These are phyloP conservation scores for Brachirus orientalis DNA, from an alignment of 2,113 vertebrate genomes.

Conservation along the genomic window DNA sequence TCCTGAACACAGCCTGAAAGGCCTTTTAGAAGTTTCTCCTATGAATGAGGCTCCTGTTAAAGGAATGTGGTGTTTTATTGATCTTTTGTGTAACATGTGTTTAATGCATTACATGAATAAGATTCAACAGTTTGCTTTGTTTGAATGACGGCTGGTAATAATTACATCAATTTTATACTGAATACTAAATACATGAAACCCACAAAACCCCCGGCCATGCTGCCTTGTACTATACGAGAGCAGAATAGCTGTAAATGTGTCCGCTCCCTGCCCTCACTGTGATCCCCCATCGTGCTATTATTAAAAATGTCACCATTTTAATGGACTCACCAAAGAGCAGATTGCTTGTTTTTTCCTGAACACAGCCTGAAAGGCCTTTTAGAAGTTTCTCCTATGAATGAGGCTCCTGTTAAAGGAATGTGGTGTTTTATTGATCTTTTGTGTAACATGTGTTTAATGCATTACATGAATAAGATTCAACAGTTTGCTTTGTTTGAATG, in stretches of 20 bases:
- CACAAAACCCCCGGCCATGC: conserved; percentile 35
- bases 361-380: conserved; percentile 43
- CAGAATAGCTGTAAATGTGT: conserved; percentile 51
- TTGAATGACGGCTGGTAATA: neutral
- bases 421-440: conserved; percentile 39
- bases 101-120: conserved; percentile 13
- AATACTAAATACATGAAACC: too few species aligned
- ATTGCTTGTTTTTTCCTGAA: conserved; percentile 27
- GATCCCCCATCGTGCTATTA: conserved; percentile 66
- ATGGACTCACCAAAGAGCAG: conserved; percentile 62
- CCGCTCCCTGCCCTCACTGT: conserved; percentile 40
- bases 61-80: conserved; percentile 36
- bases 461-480: conserved; percentile 8
- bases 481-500: neutral
- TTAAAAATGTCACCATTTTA: conserved; percentile 69
- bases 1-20: conserved; percentile 22
- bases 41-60: conserved; percentile 22
- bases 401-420: conserved; percentile 12
- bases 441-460: conserved; percentile 7
- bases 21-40: conserved; percentile 25
- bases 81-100: conserved; percentile 20
- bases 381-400: conserved; percentile 25
- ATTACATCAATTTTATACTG: neutral
- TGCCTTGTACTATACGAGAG: conserved; percentile 42
- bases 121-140: neutral